Evolutionary conservation across 1,140 invertebrate species (phyloP), one percentile per base, ranked within the genome.

Genomic region (Drosophila prosaltans): DNA sequence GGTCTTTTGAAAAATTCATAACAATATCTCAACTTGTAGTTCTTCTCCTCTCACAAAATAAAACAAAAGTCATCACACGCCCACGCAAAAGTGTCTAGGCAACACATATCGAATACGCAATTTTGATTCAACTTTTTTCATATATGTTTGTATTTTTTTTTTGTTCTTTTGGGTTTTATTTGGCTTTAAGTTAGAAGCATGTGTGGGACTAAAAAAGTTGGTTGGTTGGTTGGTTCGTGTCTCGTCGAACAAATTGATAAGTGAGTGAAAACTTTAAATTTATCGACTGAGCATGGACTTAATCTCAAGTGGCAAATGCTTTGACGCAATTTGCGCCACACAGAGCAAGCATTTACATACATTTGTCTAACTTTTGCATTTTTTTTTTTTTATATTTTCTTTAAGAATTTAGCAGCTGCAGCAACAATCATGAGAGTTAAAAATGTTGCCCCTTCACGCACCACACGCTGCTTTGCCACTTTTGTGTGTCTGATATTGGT

Each of bases 301-400:
- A 77, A 82, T 86, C 83, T 88, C 77, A 39, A 83, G 80, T 80
- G 71, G 83, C 77, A 89, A 89, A 83, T 72, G 80, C 80, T 72
- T 82, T 72, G 70, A 68, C 77, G 76, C 76, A 66, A 82, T 83
- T 88, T 86, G 5, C 32, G 62, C 62, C 39, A 61, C 45, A 58
- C 67, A 66, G 48, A 77, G 67, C 79, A 66, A 36, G 66, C 55
- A 79, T 79, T 81, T 86, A 67, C 65, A 75, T 78, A 76, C 66
- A 79, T 82, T 86, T 85, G 75, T 86, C 65, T 83, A 89, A 86
- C 83, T 85, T 88, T 76, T 36, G 16, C 16, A 16, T 16, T 16
- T 16, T 16, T 16, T 16, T 16, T 16, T 16, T n/a, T n/a, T n/a
- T 1, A 1, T 36, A 4, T 36, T 36, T 36, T 36, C n/a, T 40